Conservation (phyloP, 2,113 vertebrate genomes). For the Saccopteryx leptura region DNA sequence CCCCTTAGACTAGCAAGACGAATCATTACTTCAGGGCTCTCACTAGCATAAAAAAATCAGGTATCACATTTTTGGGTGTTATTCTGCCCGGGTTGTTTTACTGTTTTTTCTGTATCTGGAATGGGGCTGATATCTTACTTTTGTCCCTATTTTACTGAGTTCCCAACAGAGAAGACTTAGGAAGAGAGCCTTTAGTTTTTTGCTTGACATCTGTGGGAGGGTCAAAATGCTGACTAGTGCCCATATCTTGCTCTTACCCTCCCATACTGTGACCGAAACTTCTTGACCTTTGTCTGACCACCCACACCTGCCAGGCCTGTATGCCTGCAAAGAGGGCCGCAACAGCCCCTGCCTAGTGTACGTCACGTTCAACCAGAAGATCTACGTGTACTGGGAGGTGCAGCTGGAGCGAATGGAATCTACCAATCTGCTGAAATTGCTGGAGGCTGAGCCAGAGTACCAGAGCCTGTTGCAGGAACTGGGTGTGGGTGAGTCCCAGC, state of each 20-base stretch:
- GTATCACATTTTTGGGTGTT: background rate
- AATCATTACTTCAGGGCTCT: background rate
- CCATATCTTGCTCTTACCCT: background rate
- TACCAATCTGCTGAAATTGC: conserved; percentile 93
- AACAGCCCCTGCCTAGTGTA: conserved; percentile 98
- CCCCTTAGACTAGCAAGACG: background rate
- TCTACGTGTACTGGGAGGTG: conserved; percentile 98
- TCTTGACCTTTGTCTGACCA: background rate
- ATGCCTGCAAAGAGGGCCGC: conserved; percentile 95
- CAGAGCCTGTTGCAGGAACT: conserved; percentile 88
- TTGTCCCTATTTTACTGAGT: background rate
- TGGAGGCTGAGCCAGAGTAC: conserved; percentile 92
- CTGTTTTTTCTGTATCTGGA: background rate
- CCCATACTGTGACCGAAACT: background rate
- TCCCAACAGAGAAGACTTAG: background rate
- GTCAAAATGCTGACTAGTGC: background rate
- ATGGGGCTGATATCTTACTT: background rate
- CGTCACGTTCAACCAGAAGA: conserved; percentile 98
- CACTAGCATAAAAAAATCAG: background rate
- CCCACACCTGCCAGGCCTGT: conserved; percentile 91
- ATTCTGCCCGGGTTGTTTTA: background rate
- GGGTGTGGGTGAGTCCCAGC: conserved; percentile 91
- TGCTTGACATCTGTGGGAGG: background rate
- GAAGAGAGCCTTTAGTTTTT: background rate
- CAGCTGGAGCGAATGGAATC: conserved; percentile 97